phyloP scores from a whole-genome alignment of 2,797 vertebrate genomes.

The Dallia pectoralis region DNA sequence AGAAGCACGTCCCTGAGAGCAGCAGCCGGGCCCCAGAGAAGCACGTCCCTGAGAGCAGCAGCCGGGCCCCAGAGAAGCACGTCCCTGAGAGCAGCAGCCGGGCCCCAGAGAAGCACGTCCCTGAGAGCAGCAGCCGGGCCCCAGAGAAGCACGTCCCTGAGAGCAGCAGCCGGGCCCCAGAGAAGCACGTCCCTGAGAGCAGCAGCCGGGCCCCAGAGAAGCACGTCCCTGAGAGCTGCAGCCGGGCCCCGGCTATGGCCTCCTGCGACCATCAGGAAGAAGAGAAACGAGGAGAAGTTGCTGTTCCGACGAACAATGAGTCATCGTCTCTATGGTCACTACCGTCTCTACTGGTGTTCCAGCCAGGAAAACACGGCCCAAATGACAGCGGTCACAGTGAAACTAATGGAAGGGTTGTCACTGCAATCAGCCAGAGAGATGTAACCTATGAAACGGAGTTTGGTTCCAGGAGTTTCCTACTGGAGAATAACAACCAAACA shows the following conservation, averaged over 20 bases:
- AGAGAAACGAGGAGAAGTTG: conserved; percentile 44
- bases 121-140: conserved; percentile 41
- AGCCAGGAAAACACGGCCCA: conserved; percentile 56
- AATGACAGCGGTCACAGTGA: conserved; percentile 61
- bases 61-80: too few species aligned
- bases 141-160: conserved; percentile 29
- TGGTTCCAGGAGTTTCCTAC: conserved; percentile 77
- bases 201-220: conserved; percentile 41
- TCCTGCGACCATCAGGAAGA: conserved; percentile 18
- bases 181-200: conserved; percentile 24
- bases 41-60: too few species aligned
- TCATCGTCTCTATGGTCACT: conserved; percentile 42
- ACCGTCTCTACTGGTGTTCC: conserved; percentile 49
- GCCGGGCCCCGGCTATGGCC: conserved; percentile 12
- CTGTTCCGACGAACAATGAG: conserved; percentile 54
- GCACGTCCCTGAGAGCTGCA: conserved; percentile 22
- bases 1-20: too few species aligned
- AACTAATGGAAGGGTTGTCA: conserved; percentile 66
- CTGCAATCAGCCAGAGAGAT: conserved; percentile 53
- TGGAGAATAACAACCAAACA: conserved; percentile 51
- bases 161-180: conserved; percentile 41
- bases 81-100: conserved; percentile 40
- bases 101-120: conserved; percentile 26
- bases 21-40: too few species aligned
- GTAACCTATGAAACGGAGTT: conserved; percentile 61